Conservation (phyloP, 1,140 invertebrate species). For the Drosophila saltans region DNA sequence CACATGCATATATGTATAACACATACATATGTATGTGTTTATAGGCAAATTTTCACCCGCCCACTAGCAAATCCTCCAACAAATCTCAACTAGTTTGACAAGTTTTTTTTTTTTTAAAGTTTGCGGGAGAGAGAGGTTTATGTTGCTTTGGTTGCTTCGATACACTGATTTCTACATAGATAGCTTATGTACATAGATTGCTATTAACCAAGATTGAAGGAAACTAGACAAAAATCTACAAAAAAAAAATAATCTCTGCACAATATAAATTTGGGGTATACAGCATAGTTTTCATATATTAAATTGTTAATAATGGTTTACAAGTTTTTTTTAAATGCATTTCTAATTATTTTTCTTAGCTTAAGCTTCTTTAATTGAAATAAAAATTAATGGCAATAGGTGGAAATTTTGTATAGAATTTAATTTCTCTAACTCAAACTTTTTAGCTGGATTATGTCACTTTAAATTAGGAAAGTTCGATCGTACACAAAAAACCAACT, state of each 20-base stretch:
- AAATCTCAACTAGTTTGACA: slow-evolving; percentile 61
- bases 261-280: not conserved
- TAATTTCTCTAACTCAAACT: too few relatives aligned
- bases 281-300: not conserved
- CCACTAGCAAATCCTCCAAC: slow-evolving; percentile 49
- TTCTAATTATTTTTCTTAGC: not conserved
- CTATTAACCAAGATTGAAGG: too few relatives aligned
- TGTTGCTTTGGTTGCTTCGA: slow-evolving; percentile 5
- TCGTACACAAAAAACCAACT: too few relatives aligned
- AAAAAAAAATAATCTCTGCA: not conserved
- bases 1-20: not conserved
- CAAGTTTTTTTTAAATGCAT: not conserved
- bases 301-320: not conserved
- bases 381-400: too few relatives aligned
- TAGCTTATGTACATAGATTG: not conserved
- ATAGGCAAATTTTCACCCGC: slow-evolving; percentile 38
- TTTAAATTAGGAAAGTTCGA: too few relatives aligned
- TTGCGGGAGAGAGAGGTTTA: slow-evolving; percentile 22
- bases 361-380: too few relatives aligned
- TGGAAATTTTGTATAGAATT: too few relatives aligned
- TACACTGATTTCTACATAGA: slow-evolving; percentile 28
- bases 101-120: slow-evolving; percentile 47
- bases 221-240: not conserved
- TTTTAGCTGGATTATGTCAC: too few relatives aligned
- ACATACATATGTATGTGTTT: not conserved